Base-by-base conservation (phyloP, 92 coral and sea anemone genomes). In the Porites lobata region DNA sequence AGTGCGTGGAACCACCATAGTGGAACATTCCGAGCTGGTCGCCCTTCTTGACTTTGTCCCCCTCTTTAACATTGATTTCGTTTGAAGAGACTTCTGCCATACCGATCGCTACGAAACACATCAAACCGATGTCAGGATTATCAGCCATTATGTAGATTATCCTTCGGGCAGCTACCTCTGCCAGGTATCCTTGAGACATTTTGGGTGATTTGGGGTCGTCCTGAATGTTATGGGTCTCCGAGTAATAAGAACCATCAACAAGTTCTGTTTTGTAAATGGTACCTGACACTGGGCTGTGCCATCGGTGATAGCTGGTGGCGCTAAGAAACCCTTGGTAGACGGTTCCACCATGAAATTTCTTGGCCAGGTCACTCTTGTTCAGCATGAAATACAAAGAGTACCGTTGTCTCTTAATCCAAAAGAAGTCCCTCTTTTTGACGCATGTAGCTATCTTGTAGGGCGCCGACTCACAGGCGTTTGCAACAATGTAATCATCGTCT, bases 231-330 rank as follows among this genome's bases (percentile, higher is more conserved):
- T 56, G 21, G 80, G 92, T 88, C 67, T 88, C 90, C 19, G 89
- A 82, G 85, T 84, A 92, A 53, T 92, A 92, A 69, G 94, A 88
- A 43, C 94, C 94, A 84, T 92, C 94, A 47, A 83, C 92, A 6
- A 84, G 83, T 21, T 88, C 90, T 73, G 92, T 87, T 59, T 88
- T 65, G 86, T 26, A 14, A 73, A 91, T 83, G 69, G 26, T 62
- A 18, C 94, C 94, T 12, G 92, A 82, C 71, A 91, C 94, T n/a
- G 94, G 94, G 73, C 94, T 91, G 92, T 91, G 94, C 94, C 94
- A 91, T 69, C 94, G 89, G 76, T 92, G 94, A 88, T 92, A 92
- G 68, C 92, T 92, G 72, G 87, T 78, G 79, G 90, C 87, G 76
- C 94, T 92, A 11, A 92, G 85, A 50, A 88, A 92, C 24, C 92